phyloP scores from a whole-genome alignment of 2,888 invertebrate species.

The Cartodere bifasciata region DNA sequence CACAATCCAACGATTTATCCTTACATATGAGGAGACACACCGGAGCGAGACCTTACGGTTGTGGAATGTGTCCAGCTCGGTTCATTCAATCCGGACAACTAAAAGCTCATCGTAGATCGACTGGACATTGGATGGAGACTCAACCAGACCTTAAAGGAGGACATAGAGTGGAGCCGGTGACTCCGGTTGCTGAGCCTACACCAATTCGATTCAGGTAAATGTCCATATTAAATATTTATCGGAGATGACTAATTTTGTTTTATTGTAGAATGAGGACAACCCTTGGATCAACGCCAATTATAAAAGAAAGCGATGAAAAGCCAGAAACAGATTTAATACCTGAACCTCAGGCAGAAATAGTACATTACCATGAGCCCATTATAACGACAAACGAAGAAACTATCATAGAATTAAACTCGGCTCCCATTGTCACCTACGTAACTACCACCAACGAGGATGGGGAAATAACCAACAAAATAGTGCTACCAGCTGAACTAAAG shows the following conservation, averaged over 20 bases:
- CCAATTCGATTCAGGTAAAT: slow-evolving; percentile 33
- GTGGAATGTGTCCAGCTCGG: slow-evolving; percentile 52
- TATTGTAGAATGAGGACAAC: too few species aligned
- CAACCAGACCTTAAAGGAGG: slow-evolving; percentile 35
- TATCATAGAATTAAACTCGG: too few species aligned
- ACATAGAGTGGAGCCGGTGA: slow-evolving; percentile 33
- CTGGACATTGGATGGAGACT: slow-evolving; percentile 43
- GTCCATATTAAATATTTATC: too few species aligned
- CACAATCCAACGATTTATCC: slow-evolving; percentile 59
- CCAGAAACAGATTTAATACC: not conserved
- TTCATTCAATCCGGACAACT: slow-evolving; percentile 51
- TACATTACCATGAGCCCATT: not conserved
- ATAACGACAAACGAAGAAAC: too few species aligned
- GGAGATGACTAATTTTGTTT: too few species aligned
- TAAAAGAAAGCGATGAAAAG: too few species aligned
- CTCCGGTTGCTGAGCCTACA: slow-evolving; percentile 29
- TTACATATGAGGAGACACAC: slow-evolving; percentile 58
- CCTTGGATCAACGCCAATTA: too few species aligned
- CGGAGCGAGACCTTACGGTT: slow-evolving; percentile 52
- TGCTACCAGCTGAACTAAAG: slow-evolving; percentile 9
- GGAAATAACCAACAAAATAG: slow-evolving; percentile 6
- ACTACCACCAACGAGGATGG: too few species aligned
- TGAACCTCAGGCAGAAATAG: not conserved
- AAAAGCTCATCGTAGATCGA: slow-evolving; percentile 49
- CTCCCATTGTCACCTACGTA: too few species aligned